Evolutionary conservation across 35 echinoderm and acorn worm genomes (phyloP).

Genomic region (Strongylocentrotus purpuratus): DNA sequence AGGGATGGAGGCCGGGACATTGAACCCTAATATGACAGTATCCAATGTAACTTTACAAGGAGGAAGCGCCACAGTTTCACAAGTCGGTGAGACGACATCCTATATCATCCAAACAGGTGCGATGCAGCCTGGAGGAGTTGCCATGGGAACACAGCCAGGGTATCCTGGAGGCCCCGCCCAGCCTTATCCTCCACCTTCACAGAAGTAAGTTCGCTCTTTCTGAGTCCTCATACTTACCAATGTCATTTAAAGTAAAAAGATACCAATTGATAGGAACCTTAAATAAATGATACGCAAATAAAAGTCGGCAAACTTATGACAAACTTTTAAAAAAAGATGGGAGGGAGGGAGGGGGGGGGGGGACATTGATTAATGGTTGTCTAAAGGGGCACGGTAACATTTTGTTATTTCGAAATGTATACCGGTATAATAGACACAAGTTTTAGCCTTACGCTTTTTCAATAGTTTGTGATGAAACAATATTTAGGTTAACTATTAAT

Average conservation of each 20-base stretch:
- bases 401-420: too few relatives aligned
- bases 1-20: not conserved
- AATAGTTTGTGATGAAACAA: too few relatives aligned
- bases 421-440: too few relatives aligned
- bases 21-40: not conserved
- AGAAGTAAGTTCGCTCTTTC: not conserved
- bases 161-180: not conserved
- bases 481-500: not conserved
- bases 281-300: not conserved
- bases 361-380: too few relatives aligned
- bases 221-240: not conserved
- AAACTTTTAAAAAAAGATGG: too few relatives aligned
- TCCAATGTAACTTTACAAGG: not conserved
- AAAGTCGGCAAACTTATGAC: not conserved
- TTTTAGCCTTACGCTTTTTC: too few relatives aligned
- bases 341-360: too few relatives aligned
- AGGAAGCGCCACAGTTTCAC: not conserved
- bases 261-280: not conserved
- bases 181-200: not conserved
- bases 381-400: too few relatives aligned
- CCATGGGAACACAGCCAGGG: not conserved
- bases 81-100: not conserved
- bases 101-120: not conserved
- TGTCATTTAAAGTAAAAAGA: not conserved
- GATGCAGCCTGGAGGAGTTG: not conserved